Evolutionary conservation across 2,113 vertebrate genomes (phyloP).

Genomic region (Heterochromis multidens): DNA sequence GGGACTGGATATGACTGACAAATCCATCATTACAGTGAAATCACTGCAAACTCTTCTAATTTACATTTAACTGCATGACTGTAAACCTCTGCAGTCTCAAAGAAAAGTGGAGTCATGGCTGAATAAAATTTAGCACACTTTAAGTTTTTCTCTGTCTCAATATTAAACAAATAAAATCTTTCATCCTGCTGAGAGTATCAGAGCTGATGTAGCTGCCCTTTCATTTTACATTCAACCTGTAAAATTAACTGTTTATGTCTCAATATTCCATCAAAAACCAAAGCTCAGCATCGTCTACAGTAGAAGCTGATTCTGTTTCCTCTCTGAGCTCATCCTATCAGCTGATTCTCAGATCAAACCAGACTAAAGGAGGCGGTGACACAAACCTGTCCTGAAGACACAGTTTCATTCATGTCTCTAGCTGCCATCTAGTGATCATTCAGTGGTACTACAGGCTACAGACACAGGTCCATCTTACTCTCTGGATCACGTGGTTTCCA

Average conservation of each 20-base stretch:
- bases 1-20: too few species aligned
- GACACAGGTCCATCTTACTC: too few species aligned
- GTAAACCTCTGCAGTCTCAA: too few species aligned
- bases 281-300: neutral
- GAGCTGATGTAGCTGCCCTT: fast-evolving
- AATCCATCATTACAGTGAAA: too few species aligned
- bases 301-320: neutral
- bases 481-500: too few species aligned
- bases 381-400: neutral
- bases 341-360: neutral
- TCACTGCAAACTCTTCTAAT: too few species aligned
- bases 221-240: neutral
- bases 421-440: neutral
- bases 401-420: neutral
- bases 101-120: too few species aligned
- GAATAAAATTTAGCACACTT: neutral
- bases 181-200: neutral
- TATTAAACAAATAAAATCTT: too few species aligned
- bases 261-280: neutral
- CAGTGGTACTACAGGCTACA: neutral
- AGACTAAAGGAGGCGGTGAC: neutral
- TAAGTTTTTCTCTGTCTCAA: fast-evolving
- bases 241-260: neutral
- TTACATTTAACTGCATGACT: too few species aligned
- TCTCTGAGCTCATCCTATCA: too few species aligned